These are phyloP conservation scores for Odontocerum albicorne DNA, from an alignment of 2,888 invertebrate species.

Conservation along the genomic window DNA sequence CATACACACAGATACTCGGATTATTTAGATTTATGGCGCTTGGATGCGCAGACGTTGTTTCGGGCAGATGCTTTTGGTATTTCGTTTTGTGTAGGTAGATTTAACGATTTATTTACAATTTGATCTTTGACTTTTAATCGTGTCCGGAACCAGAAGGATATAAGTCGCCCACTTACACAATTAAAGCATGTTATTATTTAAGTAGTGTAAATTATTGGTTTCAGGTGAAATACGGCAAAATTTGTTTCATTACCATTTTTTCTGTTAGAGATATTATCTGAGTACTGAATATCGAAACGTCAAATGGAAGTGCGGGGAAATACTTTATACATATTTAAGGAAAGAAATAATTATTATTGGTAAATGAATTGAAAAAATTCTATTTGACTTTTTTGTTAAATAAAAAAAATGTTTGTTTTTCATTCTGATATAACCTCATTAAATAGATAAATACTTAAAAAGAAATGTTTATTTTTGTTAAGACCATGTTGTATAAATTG, in stretches of 20 bases:
- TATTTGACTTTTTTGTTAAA: too few relatives aligned
- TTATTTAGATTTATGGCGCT: slow-evolving; percentile 6
- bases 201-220: slow-evolving; percentile 3
- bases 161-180: slow-evolving; percentile 12
- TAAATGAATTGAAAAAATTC: too few relatives aligned
- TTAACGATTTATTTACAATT: slow-evolving; percentile 13
- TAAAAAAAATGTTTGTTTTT: too few relatives aligned
- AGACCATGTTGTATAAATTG: too few relatives aligned
- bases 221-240: neutral
- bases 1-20: too few relatives aligned
- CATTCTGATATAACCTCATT: too few relatives aligned
- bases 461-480: too few relatives aligned
- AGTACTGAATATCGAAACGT: neutral
- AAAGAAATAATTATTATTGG: too few relatives aligned
- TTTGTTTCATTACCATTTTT: too few relatives aligned
- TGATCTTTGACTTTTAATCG: slow-evolving; percentile 15
- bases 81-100: slow-evolving; percentile 9
- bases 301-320: neutral
- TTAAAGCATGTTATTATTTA: neutral
- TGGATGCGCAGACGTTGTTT: slow-evolving; percentile 8
- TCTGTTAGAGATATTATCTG: neutral
- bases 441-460: too few relatives aligned
- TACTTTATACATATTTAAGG: neutral
- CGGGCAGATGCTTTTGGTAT: slow-evolving; percentile 5
- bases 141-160: slow-evolving; percentile 6